Base-by-base conservation (phyloP, 2,888 invertebrate genomes). In the Nemurella pictetii region DNA sequence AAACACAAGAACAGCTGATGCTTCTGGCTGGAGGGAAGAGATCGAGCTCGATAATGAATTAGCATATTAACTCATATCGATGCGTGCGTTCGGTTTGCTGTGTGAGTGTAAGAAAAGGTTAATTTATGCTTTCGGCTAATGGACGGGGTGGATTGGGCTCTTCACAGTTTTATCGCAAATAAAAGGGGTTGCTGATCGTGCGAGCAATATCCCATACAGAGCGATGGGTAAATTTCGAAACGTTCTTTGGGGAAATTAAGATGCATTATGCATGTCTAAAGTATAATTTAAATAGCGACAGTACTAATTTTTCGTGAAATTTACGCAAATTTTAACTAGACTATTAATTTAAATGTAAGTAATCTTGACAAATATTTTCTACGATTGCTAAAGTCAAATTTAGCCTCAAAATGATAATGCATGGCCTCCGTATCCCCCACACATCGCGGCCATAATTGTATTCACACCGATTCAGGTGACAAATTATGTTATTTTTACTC, bases 121-220 rank as follows among this genome's bases (percentile, higher is more conserved):
- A 28, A 75, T 75, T 75, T 75, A 75, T 75, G 27, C 12, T 75
- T 75, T n/a, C 9, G 75, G 55, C 55, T 55, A 55, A 55, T 75
- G 75, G 27, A 28, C 25, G 75, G 27, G 27, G 27, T 75, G 27
- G 75, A 75, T 75, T 75, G 75, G 75, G 75, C 75, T 75, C 75
- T 75, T 28, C 75, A 75, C 29, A 75, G 29, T 75, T 28, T 75
- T 75, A 75, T 55, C 3, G 55, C 1, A 7, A 20, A 55, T 55
- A 55, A 20, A 55, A 20, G 75, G 27, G 75, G 75, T 28, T 26
- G 75, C 12, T 75, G 75, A 29, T 75, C 27, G 75, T 7, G 12
- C n/a, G 29, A 75, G 5, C n/a, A 28, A 0, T 27, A 28, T 75
- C 15, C 75, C 12, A 25, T 7, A 7, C 3, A 32, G 3, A 55